Conservation (phyloP, 2,113 vertebrate species). For the Equus przewalskii region DNA sequence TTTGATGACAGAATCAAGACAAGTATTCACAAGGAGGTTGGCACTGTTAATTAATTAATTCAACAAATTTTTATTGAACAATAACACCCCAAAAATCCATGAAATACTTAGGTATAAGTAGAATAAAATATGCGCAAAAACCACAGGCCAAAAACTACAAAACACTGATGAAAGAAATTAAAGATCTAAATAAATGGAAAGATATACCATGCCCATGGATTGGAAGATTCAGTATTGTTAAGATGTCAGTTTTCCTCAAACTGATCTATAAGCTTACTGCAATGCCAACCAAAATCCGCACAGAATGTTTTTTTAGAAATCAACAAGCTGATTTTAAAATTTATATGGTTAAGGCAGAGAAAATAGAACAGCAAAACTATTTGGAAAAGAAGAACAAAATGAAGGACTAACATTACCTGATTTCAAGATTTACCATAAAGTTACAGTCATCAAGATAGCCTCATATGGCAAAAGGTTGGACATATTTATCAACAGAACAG, state of each 20-base stretch:
- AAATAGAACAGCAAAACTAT: not conserved
- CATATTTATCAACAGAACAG: not conserved
- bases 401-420: not conserved
- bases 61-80: slow-evolving; percentile 37
- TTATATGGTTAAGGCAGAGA: not conserved
- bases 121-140: not conserved
- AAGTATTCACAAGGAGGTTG: not conserved
- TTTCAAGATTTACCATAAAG: slow-evolving; percentile 45
- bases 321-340: slow-evolving; percentile 1
- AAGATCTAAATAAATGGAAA: slow-evolving; percentile 21
- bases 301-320: not conserved
- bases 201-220: not conserved
- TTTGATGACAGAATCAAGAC: slow-evolving; percentile 10
- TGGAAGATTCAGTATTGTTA: not conserved
- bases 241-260: not conserved
- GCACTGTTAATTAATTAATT: slow-evolving; percentile 47
- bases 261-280: not conserved
- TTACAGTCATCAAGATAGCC: not conserved
- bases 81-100: not conserved
- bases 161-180: not conserved
- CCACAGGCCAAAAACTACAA: not conserved
- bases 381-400: slow-evolving; percentile 38
- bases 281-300: not conserved
- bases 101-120: slow-evolving; percentile 35
- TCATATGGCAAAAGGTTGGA: not conserved